Evolutionary conservation across 2,113 vertebrate genomes (phyloP), one percentile per base, ranked within the genome.

Genomic region (Perognathus longimembris): DNA sequence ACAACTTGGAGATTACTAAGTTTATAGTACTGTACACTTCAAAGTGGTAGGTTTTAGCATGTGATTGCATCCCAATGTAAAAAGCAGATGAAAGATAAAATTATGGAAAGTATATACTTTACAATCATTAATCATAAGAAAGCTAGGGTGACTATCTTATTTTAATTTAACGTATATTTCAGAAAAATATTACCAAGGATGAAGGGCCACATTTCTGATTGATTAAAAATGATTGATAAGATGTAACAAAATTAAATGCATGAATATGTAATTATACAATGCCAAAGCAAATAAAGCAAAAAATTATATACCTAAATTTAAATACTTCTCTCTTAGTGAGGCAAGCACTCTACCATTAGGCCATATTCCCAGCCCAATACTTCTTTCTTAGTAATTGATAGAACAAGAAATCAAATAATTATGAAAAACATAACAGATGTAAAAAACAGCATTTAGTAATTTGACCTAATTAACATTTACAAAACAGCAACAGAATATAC

Each of bases 231-330:
- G 11, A 54, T 54, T 71, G 54, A 91, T 54, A 88, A 71, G 61
- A 85, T 32, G 61, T 24, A 92, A 93, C 1, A 84, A 92, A 89
- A 94, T 78, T 73, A 91, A 84, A 90, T 74, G 50, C 79, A 14
- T 34, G 77, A 71, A 28, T 26, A 74, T 5, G 32, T 74, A 83
- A 91, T 81, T 67, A 80, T 38, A 59, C 21, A 59, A 8, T 73
- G 10, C 67, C 59, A 88, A 84, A 84, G 9, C 71, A 88, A 66
- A 94, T 75, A 10, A 89, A 80, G 61, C 9, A 89, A 92, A 85
- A 80, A 78, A 66, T 40, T 36, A 50, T 32, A 24, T 45, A 73
- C 79, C 28, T 80, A 20, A 92, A 75, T 85, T 94, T 40, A 18
- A 88, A 78, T 21, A 84, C 26, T 78, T 57, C 20, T 45, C 45